Base-by-base conservation (phyloP, 2,888 invertebrate species). In the Bellardia pandia region DNA sequence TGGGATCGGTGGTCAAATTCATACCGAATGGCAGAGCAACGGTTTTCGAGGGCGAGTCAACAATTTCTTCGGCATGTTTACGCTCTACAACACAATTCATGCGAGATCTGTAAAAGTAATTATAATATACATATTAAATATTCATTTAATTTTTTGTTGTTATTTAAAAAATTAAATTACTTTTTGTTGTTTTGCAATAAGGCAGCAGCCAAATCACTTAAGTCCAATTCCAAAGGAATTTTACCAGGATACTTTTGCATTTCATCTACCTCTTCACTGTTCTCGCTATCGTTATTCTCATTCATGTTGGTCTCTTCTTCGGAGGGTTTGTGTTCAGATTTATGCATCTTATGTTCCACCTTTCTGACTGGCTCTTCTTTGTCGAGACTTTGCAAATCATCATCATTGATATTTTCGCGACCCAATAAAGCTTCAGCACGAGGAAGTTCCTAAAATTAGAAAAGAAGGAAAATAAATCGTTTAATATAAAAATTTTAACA, bases 61-160 rank as follows among this genome's bases (percentile, higher is more conserved):
- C 96, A 42, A 97, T 95, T 93, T 98, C 97, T 91, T 97, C 98
- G 75, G 96, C 96, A 89, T 96, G 96, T 90, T 97, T 96, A 92
- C 97, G 96, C 93, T 98, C 98, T 60, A 98, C 97, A 33, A 98
- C 95, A 93, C 98, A 98, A 94, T 98, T 98, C 96, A 98, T 97
- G 93, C 96, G 96, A 85, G 97, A 97, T 92, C 96, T 95, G 91
- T 0, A 89, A 74, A 23, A 13, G 51, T 58, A n/a, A 69, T 58
- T 30, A 16, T 13, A 51, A 23, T 56, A 62, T 33, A 42, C 30
- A 80, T 4, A 5, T 37, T 4, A 45, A 45, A 45, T 11, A 23
- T 45, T 45, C 13, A 13, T 3, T 11, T 51, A 23, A 14, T 30
- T 71, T 62, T 6, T n/a, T 23, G 23, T 23, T 23, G 23, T 23